These are phyloP conservation scores for Calcarius lapponicus DNA, from an alignment of 2,797 vertebrate genomes.

Conservation along the genomic window DNA sequence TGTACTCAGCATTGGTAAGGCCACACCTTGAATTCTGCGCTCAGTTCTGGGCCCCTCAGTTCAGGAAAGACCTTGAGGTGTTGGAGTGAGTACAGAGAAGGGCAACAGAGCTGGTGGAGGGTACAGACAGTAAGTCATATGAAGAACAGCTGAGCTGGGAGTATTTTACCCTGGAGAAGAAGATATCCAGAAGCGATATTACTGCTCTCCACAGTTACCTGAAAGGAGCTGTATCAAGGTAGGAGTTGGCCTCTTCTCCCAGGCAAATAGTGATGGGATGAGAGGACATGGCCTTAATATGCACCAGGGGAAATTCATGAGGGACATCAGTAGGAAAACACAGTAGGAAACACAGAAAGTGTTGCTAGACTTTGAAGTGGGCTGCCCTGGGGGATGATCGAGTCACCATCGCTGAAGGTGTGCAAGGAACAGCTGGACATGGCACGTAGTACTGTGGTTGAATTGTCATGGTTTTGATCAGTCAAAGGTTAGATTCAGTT, in stretches of 20 bases:
- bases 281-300: neutral
- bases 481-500: neutral
- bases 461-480: neutral
- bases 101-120: neutral
- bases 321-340: neutral
- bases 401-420: fast-evolving
- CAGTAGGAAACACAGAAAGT: too few species aligned
- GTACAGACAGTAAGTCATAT: neutral
- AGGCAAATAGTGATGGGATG: neutral
- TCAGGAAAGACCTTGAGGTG: neutral
- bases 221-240: neutral
- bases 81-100: fast-evolving
- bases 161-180: neutral
- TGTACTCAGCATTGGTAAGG: neutral
- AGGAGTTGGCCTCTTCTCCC: neutral
- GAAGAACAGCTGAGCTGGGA: fast-evolving
- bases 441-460: too few species aligned
- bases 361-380: neutral
- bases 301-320: neutral
- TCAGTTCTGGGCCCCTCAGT: neutral
- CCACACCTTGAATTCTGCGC: neutral
- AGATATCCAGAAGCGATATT: too few species aligned
- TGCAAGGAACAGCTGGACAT: neutral
- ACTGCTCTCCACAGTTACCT: neutral
- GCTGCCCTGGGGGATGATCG: too few species aligned